Evolutionary conservation across 2,113 vertebrate species (phyloP).

Genomic region (Aramus guarauna): DNA sequence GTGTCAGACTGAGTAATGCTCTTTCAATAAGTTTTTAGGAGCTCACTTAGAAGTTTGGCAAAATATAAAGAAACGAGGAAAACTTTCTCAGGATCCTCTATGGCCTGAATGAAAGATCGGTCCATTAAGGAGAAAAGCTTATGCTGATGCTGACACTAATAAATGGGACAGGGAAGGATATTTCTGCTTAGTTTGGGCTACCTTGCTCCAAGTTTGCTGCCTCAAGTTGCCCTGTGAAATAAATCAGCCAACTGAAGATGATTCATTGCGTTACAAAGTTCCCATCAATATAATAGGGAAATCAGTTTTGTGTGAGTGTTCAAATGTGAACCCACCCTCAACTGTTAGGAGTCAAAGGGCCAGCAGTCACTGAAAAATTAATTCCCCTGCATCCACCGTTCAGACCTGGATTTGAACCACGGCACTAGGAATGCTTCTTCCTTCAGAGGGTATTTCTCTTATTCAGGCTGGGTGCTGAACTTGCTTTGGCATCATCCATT

Average conservation of each 20-base stretch:
- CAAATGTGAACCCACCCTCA: neutral
- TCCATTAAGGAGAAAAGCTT: slow-evolving; percentile 63
- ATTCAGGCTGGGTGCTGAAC: neutral
- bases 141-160: slow-evolving; percentile 62
- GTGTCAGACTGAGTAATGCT: slow-evolving; percentile 68
- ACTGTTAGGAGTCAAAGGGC: neutral
- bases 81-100: slow-evolving; percentile 71
- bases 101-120: slow-evolving; percentile 62
- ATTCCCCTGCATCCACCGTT: neutral
- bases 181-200: slow-evolving; percentile 53
- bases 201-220: slow-evolving; percentile 49
- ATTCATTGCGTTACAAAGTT: slow-evolving; percentile 38
- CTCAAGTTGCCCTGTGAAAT: slow-evolving; percentile 39
- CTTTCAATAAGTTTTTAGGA: slow-evolving; percentile 68
- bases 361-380: neutral
- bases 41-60: slow-evolving; percentile 45
- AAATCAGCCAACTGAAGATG: slow-evolving; percentile 47
- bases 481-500: neutral
- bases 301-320: slow-evolving; percentile 29
- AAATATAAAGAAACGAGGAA: slow-evolving; percentile 61
- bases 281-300: slow-evolving; percentile 45
- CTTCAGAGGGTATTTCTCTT: neutral
- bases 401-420: neutral
- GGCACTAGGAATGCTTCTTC: neutral
- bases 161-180: slow-evolving; percentile 35